phyloP scores from a whole-genome alignment of 30 jellyfish, hydroid and myxozoan species.

The Catostylus mosaicus region DNA sequence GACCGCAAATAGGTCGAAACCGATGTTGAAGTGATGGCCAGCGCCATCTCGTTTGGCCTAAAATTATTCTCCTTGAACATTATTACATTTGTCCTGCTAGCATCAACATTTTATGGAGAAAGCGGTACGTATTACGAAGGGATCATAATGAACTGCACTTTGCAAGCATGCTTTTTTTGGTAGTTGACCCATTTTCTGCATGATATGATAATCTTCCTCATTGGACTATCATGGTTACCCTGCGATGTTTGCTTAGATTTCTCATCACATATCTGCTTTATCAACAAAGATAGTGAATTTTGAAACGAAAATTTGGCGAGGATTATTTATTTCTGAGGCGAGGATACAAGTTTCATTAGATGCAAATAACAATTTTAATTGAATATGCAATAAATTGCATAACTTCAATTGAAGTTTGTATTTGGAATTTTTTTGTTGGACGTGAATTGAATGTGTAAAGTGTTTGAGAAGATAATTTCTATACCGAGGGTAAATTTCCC shows the following conservation, averaged over 20 bases:
- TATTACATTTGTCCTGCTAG: conserved; percentile 24
- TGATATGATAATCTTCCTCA: neutral
- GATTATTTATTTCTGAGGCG: too few relatives aligned
- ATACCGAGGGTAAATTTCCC: too few relatives aligned
- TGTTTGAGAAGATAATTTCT: too few relatives aligned
- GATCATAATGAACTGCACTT: neutral
- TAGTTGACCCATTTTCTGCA: neutral
- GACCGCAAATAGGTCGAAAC: conserved; percentile 1
- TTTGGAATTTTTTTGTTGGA: too few relatives aligned
- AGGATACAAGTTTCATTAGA: too few relatives aligned
- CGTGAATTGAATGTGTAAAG: too few relatives aligned
- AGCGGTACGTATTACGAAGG: conserved; percentile 30
- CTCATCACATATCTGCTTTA: neutral
- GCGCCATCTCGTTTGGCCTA: conserved; percentile 44
- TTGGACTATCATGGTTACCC: neutral
- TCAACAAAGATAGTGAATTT: neutral
- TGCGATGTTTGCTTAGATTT: neutral
- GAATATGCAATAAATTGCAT: too few relatives aligned
- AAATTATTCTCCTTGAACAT: conserved; percentile 31
- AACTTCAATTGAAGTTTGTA: too few relatives aligned
- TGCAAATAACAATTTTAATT: too few relatives aligned
- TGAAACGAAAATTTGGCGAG: too few relatives aligned
- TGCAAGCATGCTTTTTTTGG: neutral
- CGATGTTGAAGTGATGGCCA: conserved; percentile 46
- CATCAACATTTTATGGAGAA: conserved; percentile 38